Base-by-base conservation (phyloP, 2,797 vertebrate genomes). In the Sebastes wilsoni region DNA sequence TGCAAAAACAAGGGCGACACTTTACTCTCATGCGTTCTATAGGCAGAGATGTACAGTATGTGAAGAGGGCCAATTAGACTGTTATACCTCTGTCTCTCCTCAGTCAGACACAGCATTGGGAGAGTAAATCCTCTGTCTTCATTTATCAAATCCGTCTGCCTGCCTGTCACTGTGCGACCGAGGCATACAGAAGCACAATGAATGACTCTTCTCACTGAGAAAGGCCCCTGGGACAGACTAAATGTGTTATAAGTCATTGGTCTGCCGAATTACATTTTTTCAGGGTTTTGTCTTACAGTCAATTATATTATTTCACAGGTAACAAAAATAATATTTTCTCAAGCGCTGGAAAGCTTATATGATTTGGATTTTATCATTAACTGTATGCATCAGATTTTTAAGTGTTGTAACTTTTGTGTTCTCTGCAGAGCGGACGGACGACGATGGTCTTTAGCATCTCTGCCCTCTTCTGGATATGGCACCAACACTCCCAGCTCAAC, bases 401-500 rank as follows among this genome's bases (percentile, higher is more conserved):
- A 77, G 20, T 46, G 10, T 74, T 52, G 28, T 80, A 8, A 72
- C 11, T 1, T 82, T 73, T 82, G 72, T 80, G 28, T 66, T 55
- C 23, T 83, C 85, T 93, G 54, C 91, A 97, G 97, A 87, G 96
- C 96, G 30, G 97, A 98, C 23, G 97, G 97, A 36, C 96, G 97
- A 1, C 94, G 97, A 4, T 98, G 97, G 97, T 98, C 97, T 71
- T 93, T 98, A 85, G 97, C 97, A 1, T 98, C 97, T 1, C 91
- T 98, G 78, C 97, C 97, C 12, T 98, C 97, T 0, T 98, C 97
- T 25, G 97, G 97, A 80, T 98, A 98, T 95, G 97, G 97, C 61
- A 98, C 97, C 81, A 98, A 97, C 93, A 98, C 97, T 0, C 97
- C 97, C 84, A 98, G 97, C 89, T 98, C 97, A 34, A 97, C 97